Percentiles rank a stretch among this genome's conserved stretches.
Evolutionary conservation across 2,797 vertebrate species (phyloP).

Genomic region (Nasua narica): DNA sequence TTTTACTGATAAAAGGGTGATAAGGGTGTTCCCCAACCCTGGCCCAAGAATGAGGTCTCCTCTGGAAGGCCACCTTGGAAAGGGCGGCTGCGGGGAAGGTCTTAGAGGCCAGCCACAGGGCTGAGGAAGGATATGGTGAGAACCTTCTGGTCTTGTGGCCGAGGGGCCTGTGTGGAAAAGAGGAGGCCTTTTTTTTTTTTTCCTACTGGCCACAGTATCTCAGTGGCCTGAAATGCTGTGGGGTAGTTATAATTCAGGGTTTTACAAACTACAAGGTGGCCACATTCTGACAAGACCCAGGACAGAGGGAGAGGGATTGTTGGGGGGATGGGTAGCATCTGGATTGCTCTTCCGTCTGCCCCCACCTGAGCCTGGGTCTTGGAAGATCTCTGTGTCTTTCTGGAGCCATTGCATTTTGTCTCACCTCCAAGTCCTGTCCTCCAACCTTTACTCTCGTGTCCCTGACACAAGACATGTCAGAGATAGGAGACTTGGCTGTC

Average conservation of each 20-base stretch:
- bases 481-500: not conserved
- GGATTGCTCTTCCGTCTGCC: not conserved
- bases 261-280: not conserved
- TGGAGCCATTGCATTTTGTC: not conserved
- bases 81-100: not conserved
- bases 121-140: conserved; percentile 48
- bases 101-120: not conserved
- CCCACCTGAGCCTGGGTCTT: not conserved
- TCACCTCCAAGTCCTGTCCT: not conserved
- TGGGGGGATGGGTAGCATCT: not conserved
- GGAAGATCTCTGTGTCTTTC: not conserved
- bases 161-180: not conserved
- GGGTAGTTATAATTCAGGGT: not conserved
- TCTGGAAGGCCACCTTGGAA: not conserved
- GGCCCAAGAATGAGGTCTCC: not conserved
- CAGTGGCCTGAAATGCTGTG: not conserved
- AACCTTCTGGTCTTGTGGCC: not conserved
- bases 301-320: not conserved
- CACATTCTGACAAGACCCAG: not conserved
- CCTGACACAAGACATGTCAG: not conserved
- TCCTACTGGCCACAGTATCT: not conserved
- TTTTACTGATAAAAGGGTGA: not conserved
- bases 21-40: not conserved
- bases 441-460: not conserved
- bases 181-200: not conserved